These are phyloP conservation scores for Goniozus legneri DNA, from an alignment of 1,140 invertebrate genomes.

Conservation along the genomic window DNA sequence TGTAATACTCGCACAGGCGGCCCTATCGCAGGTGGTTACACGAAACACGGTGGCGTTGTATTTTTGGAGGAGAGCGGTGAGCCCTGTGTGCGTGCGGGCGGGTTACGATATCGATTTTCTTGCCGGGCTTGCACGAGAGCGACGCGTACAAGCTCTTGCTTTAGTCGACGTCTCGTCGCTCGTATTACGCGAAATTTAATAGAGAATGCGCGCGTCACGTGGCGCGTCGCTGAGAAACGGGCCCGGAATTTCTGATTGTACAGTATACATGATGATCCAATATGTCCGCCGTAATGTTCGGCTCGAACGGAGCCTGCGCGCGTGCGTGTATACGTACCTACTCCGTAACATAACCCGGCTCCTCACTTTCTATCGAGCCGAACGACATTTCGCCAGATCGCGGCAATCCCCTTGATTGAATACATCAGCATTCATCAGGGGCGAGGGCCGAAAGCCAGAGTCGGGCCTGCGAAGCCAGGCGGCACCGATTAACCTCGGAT, in stretches of 20 bases:
- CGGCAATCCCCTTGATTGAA: slow-evolving; percentile 33
- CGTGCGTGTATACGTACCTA: slow-evolving; percentile 2
- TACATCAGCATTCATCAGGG: slow-evolving; percentile 33
- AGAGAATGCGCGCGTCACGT: slow-evolving; percentile 31
- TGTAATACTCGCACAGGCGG: no score
- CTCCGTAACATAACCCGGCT: no score
- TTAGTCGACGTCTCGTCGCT: slow-evolving; percentile 30
- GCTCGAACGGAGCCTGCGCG: slow-evolving; percentile 16
- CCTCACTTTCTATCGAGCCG: slow-evolving; percentile 11
- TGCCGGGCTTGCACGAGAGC: no score
- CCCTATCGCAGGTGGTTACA: no score
- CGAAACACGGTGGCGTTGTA: no score
- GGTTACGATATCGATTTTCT: neutral
- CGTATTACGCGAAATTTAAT: slow-evolving; percentile 41
- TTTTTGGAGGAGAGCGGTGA: no score
- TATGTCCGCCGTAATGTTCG: slow-evolving; percentile 33
- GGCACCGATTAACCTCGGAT: no score
- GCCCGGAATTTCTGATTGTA: slow-evolving; percentile 43
- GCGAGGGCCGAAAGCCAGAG: no score
- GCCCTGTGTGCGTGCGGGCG: no score
- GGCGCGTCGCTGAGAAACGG: slow-evolving; percentile 20
- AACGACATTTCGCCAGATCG: slow-evolving; percentile 32
- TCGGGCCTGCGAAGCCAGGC: no score
- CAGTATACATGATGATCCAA: slow-evolving; percentile 42
- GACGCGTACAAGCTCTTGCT: no score